Base-by-base conservation (phyloP, 2,113 vertebrate species). In the Rissa tridactyla region DNA sequence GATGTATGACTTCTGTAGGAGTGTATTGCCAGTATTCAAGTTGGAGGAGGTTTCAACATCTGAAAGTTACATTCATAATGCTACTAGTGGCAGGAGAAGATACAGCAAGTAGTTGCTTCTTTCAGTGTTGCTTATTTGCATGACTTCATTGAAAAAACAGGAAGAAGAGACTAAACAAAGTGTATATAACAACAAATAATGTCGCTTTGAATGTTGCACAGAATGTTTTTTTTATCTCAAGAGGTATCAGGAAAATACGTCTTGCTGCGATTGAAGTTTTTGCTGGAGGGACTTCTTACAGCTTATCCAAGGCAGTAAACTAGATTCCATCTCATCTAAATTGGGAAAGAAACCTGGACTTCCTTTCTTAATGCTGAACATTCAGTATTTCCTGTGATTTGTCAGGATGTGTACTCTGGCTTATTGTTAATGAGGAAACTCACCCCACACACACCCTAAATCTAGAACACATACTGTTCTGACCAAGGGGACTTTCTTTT, bases 351-450 rank as follows among this genome's bases (percentile, higher is more conserved):
- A 78, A 78, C 42, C 25, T 86, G 64, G 14, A 52, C 40, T 95
- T 96, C 80, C 82, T 83, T 94, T 94, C n/a, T n/a, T 60, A 51
- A 27, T 81, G 32, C 18, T 62, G 78, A 95, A 46, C 34, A 15
- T 62, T 29, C 9, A 36, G 13, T 76, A 32, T 92, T 93, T 95
- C 86, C 68, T 84, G 62, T 82, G 52, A 34, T 68, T 86, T 83
- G 23, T 88, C 64, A 71, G 82, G 72, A 66, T 91, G 30, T 91
- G 44, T 90, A 40, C 1, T 79, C 52, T 82, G 36, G 21, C 11
- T 85, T 90, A 61, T 52, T 88, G 54, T 96, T 88, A 77, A 57
- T 83, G 58, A 92, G 68, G 79, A 93, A 88, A 52, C 49, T 68
- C 4, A 5, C 29, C 13, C 20, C n/a, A 46, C 30, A 7, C 60